Evolutionary conservation across 2,888 invertebrate species (phyloP), one percentile per base, ranked within the genome.

Genomic region (Drosophila merina): DNA sequence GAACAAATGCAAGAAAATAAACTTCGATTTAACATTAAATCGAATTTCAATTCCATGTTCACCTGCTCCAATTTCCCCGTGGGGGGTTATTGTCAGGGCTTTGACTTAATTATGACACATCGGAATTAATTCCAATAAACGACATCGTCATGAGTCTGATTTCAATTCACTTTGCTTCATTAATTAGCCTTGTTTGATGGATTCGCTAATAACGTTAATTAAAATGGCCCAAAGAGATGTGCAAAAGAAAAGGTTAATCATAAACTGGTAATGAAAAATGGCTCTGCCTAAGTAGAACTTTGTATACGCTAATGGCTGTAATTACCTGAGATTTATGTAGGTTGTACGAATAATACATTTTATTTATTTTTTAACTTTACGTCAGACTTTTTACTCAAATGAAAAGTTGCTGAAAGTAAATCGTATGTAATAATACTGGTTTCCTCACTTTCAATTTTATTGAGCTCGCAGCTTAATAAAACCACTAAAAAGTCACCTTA

Each of bases 101-200:
- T 42, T 51, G 44, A 40, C 52, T 64, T 69, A 66, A 71, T 70
- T 79, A 72, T 79, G 73, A 72, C 66, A 70, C 50, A 63, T 63
- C 57, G 38, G 49, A 40, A 9, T 47, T 9, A 50, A 54, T 25
- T 52, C 20, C 20, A 30, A 47, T 56, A 70, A 70, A 68, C 68
- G 57, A 60, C 20, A 20, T 20, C 20, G 20, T 20, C 20, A 2
- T 20, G 20, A 20, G 20, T 20, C 20, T 20, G 20, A 1, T 20
- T 20, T 20, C 57, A 75, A 56, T 77, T 67, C 51, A 69, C 57
- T 67, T 57, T 49, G 71, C 60, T 63, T 71, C 62, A 76, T 80
- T 80, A 63, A 68, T 69, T 63, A 62, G 51, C 58, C 28, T 45
- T 63, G 52, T 12, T 57, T 50, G 63, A 74, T 74, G 51, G 44